A percentile compares a stretch with the other conserved stretches of the same genome.
phyloP scores from a whole-genome alignment of 2,888 invertebrate genomes.

The Drosophila meridiana region DNA sequence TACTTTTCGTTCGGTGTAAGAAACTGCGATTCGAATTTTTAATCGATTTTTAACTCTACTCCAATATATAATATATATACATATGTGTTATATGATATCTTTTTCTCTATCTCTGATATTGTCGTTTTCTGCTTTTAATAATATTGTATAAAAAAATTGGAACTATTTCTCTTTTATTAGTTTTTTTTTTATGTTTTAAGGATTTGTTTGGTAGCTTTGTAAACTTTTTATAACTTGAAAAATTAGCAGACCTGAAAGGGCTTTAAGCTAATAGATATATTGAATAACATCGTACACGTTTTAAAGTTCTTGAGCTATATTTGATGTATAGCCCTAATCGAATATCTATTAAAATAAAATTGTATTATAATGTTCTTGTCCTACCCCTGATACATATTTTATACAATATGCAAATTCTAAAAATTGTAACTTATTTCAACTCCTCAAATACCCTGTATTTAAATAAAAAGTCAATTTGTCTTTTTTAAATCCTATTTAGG shows the following conservation, averaged over 20 bases:
- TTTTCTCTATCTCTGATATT: background rate
- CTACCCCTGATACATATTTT: background rate
- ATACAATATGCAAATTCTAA: background rate
- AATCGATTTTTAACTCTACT: constrained; percentile 30
- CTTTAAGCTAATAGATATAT: background rate
- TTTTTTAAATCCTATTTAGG: too few species aligned
- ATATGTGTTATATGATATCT: background rate
- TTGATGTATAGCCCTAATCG: background rate
- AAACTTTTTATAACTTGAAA: background rate
- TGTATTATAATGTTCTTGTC: too few species aligned
- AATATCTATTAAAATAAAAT: background rate
- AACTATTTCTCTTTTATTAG: constrained; percentile 15
- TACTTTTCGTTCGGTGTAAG: constrained; percentile 59
- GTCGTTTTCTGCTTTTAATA: background rate
- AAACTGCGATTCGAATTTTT: constrained; percentile 14
- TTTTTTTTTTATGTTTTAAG: background rate
- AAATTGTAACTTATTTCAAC: too few species aligned
- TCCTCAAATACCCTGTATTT: too few species aligned
- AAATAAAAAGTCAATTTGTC: too few species aligned
- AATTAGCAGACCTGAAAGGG: background rate
- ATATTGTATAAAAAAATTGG: constrained; percentile 2
- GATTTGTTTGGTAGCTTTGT: background rate
- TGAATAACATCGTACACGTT: background rate
- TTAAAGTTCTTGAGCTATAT: background rate
- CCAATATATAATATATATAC: constrained; percentile 65